Evolutionary conservation across 92 coral and sea anemone species (phyloP).

Genomic region (Porites evermanni): DNA sequence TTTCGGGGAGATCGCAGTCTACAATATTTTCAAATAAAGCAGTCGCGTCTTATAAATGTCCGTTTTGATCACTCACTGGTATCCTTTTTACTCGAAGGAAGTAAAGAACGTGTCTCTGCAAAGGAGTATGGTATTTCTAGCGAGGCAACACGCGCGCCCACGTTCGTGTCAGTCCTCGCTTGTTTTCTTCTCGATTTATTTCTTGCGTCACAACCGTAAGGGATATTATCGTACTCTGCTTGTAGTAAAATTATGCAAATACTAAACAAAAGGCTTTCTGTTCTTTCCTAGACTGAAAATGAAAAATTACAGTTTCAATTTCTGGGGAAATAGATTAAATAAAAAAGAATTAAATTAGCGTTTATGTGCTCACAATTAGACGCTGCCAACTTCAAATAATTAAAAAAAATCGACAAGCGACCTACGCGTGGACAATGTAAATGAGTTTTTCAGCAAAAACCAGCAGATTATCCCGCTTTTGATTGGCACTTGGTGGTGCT

Average conservation of each 20-base stretch:
- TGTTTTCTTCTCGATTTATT: neutral
- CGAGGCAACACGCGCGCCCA: conserved; percentile 4
- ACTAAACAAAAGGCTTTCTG: neutral
- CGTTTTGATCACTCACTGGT: neutral
- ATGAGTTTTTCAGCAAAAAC: neutral
- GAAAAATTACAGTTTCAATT: neutral
- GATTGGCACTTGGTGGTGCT: conserved; percentile 18
- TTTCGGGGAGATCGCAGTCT: neutral
- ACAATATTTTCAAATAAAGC: too few relatives aligned
- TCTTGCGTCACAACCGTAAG: neutral
- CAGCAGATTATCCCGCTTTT: neutral
- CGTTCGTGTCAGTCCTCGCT: neutral
- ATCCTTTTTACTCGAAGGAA: too few relatives aligned
- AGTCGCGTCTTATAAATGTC: neutral
- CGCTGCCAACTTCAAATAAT: neutral
- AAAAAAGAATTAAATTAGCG: neutral
- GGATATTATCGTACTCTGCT: neutral
- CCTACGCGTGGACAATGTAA: neutral
- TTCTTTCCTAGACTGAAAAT: neutral
- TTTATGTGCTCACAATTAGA: neutral
- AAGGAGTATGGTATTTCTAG: neutral
- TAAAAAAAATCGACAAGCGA: neutral
- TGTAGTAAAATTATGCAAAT: conserved; percentile 26
- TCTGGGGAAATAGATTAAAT: neutral
- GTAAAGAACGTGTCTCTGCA: neutral